Conservation (phyloP, 2,888 invertebrate species). For the Polia nebulosa region DNA sequence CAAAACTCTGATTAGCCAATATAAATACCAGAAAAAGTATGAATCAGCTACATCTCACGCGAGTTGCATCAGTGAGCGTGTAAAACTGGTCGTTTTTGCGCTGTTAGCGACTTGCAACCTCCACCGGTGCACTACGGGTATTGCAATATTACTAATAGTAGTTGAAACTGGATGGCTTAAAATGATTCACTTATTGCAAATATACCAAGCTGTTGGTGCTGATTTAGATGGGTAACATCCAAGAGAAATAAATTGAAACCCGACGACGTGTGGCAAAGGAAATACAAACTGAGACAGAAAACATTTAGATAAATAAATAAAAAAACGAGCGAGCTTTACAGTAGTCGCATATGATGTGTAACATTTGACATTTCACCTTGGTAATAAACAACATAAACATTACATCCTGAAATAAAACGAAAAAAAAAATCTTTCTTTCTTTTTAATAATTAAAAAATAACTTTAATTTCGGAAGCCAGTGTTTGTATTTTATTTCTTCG, state of each 20-base stretch:
- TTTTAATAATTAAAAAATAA: too few relatives aligned
- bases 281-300: background rate
- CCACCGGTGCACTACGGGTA: conserved; percentile 14
- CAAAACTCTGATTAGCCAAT: conserved; percentile 22
- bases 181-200: conserved; percentile 39
- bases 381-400: too few relatives aligned
- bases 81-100: conserved; percentile 54
- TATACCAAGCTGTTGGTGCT: background rate
- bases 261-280: background rate
- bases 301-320: background rate
- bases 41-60: conserved; percentile 51
- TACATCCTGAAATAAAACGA: too few relatives aligned
- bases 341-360: too few relatives aligned
- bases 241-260: background rate
- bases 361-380: too few relatives aligned
- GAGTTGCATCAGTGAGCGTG: conserved; percentile 35
- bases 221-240: background rate
- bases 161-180: conserved; percentile 21
- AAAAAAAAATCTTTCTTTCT: too few relatives aligned
- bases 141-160: conserved; percentile 37
- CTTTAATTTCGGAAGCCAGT: too few relatives aligned
- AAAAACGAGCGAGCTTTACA: too few relatives aligned
- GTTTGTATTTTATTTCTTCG: too few relatives aligned
- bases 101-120: conserved; percentile 25
- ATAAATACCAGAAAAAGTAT: conserved; percentile 39